Evolutionary conservation across 2,797 vertebrate genomes (phyloP).

Genomic region (Eulemur rubriventer): DNA sequence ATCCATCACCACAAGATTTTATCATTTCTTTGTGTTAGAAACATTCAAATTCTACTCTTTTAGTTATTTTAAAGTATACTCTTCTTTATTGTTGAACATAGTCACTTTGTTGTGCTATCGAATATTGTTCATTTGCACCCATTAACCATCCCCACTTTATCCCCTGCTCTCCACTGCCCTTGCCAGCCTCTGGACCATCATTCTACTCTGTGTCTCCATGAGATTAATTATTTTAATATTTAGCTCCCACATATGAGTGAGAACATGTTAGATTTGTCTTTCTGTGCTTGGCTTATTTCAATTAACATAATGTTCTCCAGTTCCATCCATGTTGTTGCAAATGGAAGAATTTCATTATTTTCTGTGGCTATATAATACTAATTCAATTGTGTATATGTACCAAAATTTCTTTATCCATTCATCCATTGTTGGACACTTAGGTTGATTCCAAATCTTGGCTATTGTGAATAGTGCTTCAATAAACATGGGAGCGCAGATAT

Average conservation of each 20-base stretch:
- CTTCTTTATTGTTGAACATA: not conserved
- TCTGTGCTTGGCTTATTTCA: not conserved
- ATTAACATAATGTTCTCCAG: not conserved
- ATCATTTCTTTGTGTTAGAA: not conserved
- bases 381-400: not conserved
- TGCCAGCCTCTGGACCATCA: not conserved
- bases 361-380: not conserved
- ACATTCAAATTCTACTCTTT: not conserved
- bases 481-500: not conserved
- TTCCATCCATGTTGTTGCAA: not conserved
- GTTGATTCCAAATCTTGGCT: not conserved
- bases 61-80: not conserved
- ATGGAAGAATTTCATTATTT: not conserved
- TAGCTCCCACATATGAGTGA: not conserved
- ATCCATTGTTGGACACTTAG: not conserved
- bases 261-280: not conserved
- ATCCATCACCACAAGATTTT: not conserved
- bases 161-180: not conserved
- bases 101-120: not conserved
- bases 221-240: not conserved
- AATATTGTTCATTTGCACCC: not conserved
- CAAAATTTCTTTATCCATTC: not conserved
- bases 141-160: not conserved
- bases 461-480: not conserved
- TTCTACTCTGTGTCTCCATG: not conserved